These are phyloP conservation scores for Podarcis cretensis DNA, from an alignment of 2,113 vertebrate genomes.

Conservation along the genomic window DNA sequence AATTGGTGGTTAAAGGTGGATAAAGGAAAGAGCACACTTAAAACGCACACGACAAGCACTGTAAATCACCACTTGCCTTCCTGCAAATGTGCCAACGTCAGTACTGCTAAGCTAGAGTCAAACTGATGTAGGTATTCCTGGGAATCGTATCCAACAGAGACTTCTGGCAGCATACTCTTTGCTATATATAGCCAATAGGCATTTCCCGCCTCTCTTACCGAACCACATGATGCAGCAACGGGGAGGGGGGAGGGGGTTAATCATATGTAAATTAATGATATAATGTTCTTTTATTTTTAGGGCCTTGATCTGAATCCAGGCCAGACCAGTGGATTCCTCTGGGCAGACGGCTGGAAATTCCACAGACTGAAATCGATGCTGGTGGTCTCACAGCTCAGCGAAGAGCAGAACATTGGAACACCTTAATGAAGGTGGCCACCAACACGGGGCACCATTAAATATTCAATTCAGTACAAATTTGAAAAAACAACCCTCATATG, in stretches of 20 bases:
- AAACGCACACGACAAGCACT: background rate
- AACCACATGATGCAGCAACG: slow-evolving; percentile 58
- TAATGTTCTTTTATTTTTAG: slow-evolving; percentile 73
- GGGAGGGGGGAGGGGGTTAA: slow-evolving; percentile 62
- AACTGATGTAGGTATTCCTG: slow-evolving; percentile 18
- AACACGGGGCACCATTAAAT: slow-evolving; percentile 69
- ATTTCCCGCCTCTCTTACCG: slow-evolving; percentile 54
- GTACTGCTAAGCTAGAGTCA: background rate
- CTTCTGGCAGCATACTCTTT: background rate
- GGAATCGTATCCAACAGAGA: slow-evolving; percentile 1
- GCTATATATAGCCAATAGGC: slow-evolving; percentile 19
- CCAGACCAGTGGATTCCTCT: slow-evolving; percentile 72
- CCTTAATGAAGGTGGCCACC: slow-evolving; percentile 82
- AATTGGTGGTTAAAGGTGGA: background rate
- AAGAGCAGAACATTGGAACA: slow-evolving; percentile 70
- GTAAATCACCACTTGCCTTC: background rate
- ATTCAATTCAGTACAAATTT: slow-evolving; percentile 70
- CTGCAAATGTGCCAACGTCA: slow-evolving; percentile 2
- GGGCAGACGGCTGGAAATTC: slow-evolving; percentile 82
- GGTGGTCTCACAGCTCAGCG: slow-evolving; percentile 74
- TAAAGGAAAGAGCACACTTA: slow-evolving; percentile 2
- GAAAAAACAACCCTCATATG: slow-evolving; percentile 57
- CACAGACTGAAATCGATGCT: slow-evolving; percentile 69
- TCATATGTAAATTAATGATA: slow-evolving; percentile 68
- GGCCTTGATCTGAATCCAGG: slow-evolving; percentile 73